These are phyloP conservation scores for Drosophila ustulata DNA, from an alignment of 2,888 invertebrate genomes.

Conservation along the genomic window DNA sequence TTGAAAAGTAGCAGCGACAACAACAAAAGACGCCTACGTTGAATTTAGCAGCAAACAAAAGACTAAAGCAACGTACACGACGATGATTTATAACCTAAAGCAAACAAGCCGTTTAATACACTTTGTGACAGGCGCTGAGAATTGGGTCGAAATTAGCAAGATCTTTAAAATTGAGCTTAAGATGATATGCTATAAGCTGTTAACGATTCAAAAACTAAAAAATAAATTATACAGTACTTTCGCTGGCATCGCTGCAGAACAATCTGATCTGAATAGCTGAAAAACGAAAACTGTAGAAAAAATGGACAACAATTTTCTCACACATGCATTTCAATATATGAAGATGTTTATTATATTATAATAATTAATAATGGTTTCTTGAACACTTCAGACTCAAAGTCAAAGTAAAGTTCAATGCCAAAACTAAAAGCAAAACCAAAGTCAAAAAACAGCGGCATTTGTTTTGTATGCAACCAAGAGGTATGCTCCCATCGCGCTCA, in stretches of 20 bases:
- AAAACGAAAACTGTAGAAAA: slow-evolving; percentile 61
- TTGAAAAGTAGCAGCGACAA: slow-evolving; percentile 47
- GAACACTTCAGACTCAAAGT: slow-evolving; percentile 67
- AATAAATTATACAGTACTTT: slow-evolving; percentile 34
- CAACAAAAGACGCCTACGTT: slow-evolving; percentile 23
- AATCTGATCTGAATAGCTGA: slow-evolving; percentile 36
- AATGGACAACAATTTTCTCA: slow-evolving; percentile 61
- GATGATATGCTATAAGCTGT: slow-evolving; percentile 39
- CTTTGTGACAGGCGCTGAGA: slow-evolving; percentile 63
- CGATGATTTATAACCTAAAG: slow-evolving; percentile 67
- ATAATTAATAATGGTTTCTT: slow-evolving; percentile 72
- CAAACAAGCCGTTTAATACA: slow-evolving; percentile 39
- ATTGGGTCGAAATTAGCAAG: slow-evolving; percentile 74
- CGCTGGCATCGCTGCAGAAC: slow-evolving; percentile 60
- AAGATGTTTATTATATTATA: slow-evolving; percentile 76
- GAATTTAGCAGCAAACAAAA: slow-evolving; percentile 37
- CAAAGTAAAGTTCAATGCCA: slow-evolving; percentile 79
- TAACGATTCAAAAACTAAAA: too few species aligned
- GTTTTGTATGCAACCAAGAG: slow-evolving; percentile 59
- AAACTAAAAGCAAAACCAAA: slow-evolving; percentile 36
- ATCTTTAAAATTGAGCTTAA: slow-evolving; percentile 35
- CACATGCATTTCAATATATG: slow-evolving; percentile 63
- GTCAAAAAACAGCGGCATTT: slow-evolving; percentile 43
- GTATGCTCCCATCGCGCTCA: slow-evolving; percentile 58
- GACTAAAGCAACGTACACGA: slow-evolving; percentile 50